Evolutionary conservation across 2,888 invertebrate genomes (phyloP), one percentile per base, ranked within the genome.

Genomic region (Drosophila pseudotakahashii): DNA sequence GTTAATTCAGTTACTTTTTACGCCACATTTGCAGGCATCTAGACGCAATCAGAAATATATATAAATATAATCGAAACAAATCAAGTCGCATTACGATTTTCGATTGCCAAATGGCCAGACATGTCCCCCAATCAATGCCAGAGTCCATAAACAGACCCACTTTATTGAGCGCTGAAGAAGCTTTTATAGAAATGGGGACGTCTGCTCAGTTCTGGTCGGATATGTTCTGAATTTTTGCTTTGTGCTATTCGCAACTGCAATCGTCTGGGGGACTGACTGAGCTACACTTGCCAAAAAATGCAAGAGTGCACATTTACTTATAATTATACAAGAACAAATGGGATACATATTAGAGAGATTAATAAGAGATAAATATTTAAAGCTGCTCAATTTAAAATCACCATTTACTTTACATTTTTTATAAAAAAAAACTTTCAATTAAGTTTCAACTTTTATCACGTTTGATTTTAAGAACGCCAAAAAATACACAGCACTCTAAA

Each of bases 71-170:
- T 70, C 70, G 62, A 55, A 70, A 36, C 61, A 50, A 61, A 47
- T 70, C 62, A 51, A 70, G 54, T 62, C 54, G 62, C 70, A 70
- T 70, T 62, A 54, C 44, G 50, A 47, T 19, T 70, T 53, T 50
- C 53, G 44, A 70, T 61, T 50, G 44, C 53, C 54, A 36, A 70
- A 51, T 36, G 53, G n/a, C 30, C 39, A 54, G 70, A 51, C 70
- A 54, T 70, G 54, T 50, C 48, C 59, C 69, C 58, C 64, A 71
- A 72, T 66, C 58, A 66, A 66, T 54, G 59, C 58, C 73, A 66
- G 72, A 45, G 64, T 64, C 63, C 52, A 79, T 79, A 76, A 81
- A 76, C 78, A 76, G 74, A 67, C 72, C 13, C 53, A 69, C 48
- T 71, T 81, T 81, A 81, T 84, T 76, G 76, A 41, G 71, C 51